Evolutionary conservation across 2,888 invertebrate species (phyloP), one percentile per base, ranked within the genome.

Genomic region (Chaetogeoica ovagalla): DNA sequence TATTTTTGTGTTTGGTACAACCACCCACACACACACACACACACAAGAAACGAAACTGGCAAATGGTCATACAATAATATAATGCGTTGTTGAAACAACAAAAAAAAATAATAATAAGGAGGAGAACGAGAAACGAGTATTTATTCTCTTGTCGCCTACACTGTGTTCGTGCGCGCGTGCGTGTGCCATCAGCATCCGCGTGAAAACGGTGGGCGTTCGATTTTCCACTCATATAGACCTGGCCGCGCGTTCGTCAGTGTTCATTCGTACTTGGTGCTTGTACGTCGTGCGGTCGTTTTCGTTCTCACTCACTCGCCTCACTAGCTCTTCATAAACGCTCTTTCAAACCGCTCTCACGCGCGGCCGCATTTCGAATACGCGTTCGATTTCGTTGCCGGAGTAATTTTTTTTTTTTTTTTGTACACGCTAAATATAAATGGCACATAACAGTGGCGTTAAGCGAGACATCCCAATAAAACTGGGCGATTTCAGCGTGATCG

Each of bases 401-500:
- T 17, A 8, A 23, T 23, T 8, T 48, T 30, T 48, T 30, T 68
- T 8, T 2, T 9, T 23, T 17, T 19, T 23, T 68, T 21, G 48
- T 48, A 13, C 48, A 13, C 39, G 11, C 37, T n/a, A 60, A 66
- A n/a, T 39, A 69, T 79, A 79, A 79, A 79, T 79, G 77, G 77
- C 77, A 69, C 77, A 79, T 19, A 79, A 94, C 89, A 90, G 92
- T 89, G 90, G 91, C 87, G 92, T 92, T 86, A 93, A 92, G 88
- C 91, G 93, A 86, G 93, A 94, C 89, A 95, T 95, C 89, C 96
- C 96, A 85, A 95, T 96, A 88, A 94, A 94, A 89, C 90, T 95
- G 87, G 94, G 95, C 85, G 96, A 96, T 88, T 95, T 95, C 89
- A 95, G 94, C 89, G 94, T 97, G 87, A 94, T 96, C 89, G 96